Base-by-base conservation (phyloP, 2,888 invertebrate species). In the Amphipyra tragopoginis region DNA sequence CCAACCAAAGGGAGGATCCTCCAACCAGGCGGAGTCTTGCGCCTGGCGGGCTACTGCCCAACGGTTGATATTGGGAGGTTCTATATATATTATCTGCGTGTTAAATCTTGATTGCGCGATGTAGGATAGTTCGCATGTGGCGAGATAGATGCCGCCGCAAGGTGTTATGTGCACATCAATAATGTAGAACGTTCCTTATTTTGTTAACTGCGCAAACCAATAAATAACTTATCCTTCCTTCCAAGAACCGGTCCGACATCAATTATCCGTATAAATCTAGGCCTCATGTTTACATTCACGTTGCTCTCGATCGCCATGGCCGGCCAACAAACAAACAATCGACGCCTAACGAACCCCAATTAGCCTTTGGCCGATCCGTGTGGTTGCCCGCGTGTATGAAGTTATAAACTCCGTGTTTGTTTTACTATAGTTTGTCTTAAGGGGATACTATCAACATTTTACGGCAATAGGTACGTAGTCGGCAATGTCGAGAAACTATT, bases 311-410 rank as follows among this genome's bases (percentile, higher is more conserved):
- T 68, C 59, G 13, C 50, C 29, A 36, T 26, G n/a, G 36, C 14
- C 39, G 21, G 36, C 51, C 45, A 50, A 64, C 71, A 70, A 74
- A 75, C 87, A 89, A 90, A 90, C 90, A 90, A 90, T 90, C 79
- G 85, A 61, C 67, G 66, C 71, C 86, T 91, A 91, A 91, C 88
- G 89, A 90, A 88, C 87, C 86, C 89, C 89, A 91, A 91, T 91
- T 90, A 91, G 86, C 78, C 61, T 73, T 67, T 61, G 66, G 58
- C 61, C 52, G 75, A 81, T 77, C 68, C 73, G 61, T 63, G 67
- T 59, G 62, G 68, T 62, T 56, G 49, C 29, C 29, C 7, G 29
- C 65, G 44, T 69, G 69, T 68, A 73, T 68, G 51, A 62, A 75
- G 78, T 76, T 67, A 73, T 75, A 79, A 75, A 77, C 51, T 67